Base-by-base conservation (phyloP, 2,113 vertebrate species). In the Callipepla squamata region DNA sequence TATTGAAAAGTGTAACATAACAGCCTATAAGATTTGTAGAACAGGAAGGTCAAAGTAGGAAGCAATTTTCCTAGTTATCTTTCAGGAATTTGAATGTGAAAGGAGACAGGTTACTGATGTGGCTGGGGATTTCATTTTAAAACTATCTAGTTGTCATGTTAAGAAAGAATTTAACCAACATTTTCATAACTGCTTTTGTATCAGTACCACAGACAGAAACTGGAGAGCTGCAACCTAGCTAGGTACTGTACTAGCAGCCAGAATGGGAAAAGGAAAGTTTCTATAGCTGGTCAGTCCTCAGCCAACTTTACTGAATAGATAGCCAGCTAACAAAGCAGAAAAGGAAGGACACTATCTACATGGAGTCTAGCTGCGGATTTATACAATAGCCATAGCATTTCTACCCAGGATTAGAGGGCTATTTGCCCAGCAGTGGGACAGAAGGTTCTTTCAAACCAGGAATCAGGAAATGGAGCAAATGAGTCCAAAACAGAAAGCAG, bases 391-490 rank as follows among this genome's bases (percentile, higher is more conserved):
- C 55, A 47, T 50, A 32, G 45, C 81, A 5, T 67, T 89, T 82
- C 65, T 84, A 26, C 13, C 11, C 61, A 9, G 36, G 51, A 66
- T 91, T 59, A 53, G n/a, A 72, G 23, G 70, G 67, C 55, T 78
- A 13, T 85, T 77, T 91, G 79, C 50, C 70, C 17, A 18, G 69
- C n/a, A 48, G n/a, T 34, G 38, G 13, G 96, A 95, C 84, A 92
- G 81, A 77, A 84, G 26, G 25, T 34, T 22, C 36, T 96, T 91
- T 96, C 66, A 85, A 80, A 83, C 62, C n/a, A 51, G 59, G 59
- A 92, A 89, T n/a, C 72, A 57, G 81, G 58, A 87, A 86, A 90
- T 0, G 1, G 51, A 94, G 67, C 51, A 76, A 34, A 78, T 57
- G 67, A 80, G 42, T 77, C 74, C 22, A 65, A 88, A 67, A 13